A percentile compares a stretch with the other conserved stretches of the same genome.
phyloP scores from a whole-genome alignment of 2,888 invertebrate genomes.

The Cephus pulcher region DNA sequence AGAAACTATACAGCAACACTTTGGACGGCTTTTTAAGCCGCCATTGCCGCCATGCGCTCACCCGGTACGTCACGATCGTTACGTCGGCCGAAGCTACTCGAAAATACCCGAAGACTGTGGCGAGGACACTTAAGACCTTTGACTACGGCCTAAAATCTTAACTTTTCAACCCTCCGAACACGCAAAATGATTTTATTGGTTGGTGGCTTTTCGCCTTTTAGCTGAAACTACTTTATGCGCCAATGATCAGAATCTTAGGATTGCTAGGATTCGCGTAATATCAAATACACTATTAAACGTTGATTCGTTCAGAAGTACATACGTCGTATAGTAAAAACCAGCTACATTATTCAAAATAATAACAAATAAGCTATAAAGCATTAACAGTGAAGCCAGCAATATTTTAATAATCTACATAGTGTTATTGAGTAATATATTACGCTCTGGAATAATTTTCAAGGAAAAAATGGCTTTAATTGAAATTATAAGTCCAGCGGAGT shows the following conservation, averaged over 20 bases:
- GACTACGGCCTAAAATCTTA: neutral
- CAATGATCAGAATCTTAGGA: neutral
- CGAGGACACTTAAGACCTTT: neutral
- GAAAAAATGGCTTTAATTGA: slow-evolving; percentile 24
- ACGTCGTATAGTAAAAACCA: neutral
- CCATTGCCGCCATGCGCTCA: neutral
- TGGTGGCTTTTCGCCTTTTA: neutral
- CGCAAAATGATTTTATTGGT: neutral
- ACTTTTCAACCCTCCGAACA: neutral
- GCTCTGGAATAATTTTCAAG: neutral
- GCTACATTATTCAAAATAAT: neutral
- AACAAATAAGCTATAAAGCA: neutral
- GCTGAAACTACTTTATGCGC: neutral
- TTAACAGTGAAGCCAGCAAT: neutral
- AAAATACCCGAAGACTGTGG: neutral
- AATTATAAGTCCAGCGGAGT: slow-evolving; percentile 23
- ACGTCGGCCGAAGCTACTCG: neutral
- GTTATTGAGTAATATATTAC: neutral
- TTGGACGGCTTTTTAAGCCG: neutral
- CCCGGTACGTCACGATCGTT: neutral
- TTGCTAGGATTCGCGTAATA: neutral
- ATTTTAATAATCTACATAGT: neutral
- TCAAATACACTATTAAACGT: neutral
- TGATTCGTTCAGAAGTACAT: neutral
- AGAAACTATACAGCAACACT: neutral